These are phyloP conservation scores for roundworm (Caenorhabditis elegans) DNA, from an alignment of 1,140 invertebrate species.

Conservation along the genomic window WBcel235 BX284603.4:13009501-13010000, in stretches of 20 bases:
- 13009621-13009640: no score
- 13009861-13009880: conserved; percentile 56
- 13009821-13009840: no score
- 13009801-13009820: no score
- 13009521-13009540: conserved; percentile 73
- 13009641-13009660: conserved; percentile 71
- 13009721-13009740: conserved; percentile 68
- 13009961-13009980: conserved; percentile 24
- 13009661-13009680: conserved; percentile 62
- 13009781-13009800: neutral
- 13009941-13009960: conserved; percentile 52
- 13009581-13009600: conserved; percentile 73
- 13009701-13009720: conserved; percentile 68
- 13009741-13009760: conserved; percentile 67
- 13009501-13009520: conserved; percentile 67
- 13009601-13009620: conserved; percentile 65
- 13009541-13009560: conserved; percentile 74
- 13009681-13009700: conserved; percentile 67
- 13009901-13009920: conserved; percentile 42
- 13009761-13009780: conserved; percentile 63
- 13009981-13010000: no score
- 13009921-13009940: conserved; percentile 49
- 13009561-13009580: conserved; percentile 72
- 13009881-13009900: conserved; percentile 49
- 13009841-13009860: conserved; percentile 54